phyloP scores from a whole-genome alignment of 2,797 vertebrate genomes.

The Myoxocephalus aenaeus region DNA sequence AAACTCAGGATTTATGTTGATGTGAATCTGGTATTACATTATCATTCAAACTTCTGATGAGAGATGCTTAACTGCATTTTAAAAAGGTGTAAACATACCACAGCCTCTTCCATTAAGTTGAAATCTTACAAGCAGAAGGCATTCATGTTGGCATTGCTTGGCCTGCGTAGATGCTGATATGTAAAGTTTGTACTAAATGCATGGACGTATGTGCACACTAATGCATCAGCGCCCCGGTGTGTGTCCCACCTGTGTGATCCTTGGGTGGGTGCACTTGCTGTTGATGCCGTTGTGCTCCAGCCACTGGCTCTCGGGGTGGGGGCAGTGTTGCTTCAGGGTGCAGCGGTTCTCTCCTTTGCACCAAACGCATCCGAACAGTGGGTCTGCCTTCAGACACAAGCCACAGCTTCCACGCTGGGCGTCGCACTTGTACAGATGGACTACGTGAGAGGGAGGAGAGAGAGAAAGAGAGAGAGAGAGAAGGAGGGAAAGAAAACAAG shows the following conservation, averaged over 20 bases:
- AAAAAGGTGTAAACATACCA: slow-evolving; percentile 30
- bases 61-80: slow-evolving; percentile 7
- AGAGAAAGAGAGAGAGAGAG: not conserved
- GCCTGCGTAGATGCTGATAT: not conserved
- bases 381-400: slow-evolving; percentile 96
- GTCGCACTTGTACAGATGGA: slow-evolving; percentile 97
- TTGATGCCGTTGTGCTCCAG: slow-evolving; percentile 91
- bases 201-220: not conserved
- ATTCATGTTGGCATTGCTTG: slow-evolving; percentile 11
- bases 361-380: slow-evolving; percentile 95
- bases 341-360: slow-evolving; percentile 93
- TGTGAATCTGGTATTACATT: slow-evolving; percentile 16
- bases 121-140: slow-evolving; percentile 13
- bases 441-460: slow-evolving; percentile 74
- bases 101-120: slow-evolving; percentile 39
- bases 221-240: not conserved
- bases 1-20: not conserved
- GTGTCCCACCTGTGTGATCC: slow-evolving; percentile 92
- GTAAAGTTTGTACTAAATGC: not conserved
- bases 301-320: slow-evolving; percentile 91
- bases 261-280: slow-evolving; percentile 96
- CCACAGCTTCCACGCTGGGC: slow-evolving; percentile 96
- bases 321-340: slow-evolving; percentile 95
- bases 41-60: not conserved
- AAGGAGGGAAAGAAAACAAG: not conserved